Base-by-base conservation (phyloP, 2,888 invertebrate species). In the Elegia similella region DNA sequence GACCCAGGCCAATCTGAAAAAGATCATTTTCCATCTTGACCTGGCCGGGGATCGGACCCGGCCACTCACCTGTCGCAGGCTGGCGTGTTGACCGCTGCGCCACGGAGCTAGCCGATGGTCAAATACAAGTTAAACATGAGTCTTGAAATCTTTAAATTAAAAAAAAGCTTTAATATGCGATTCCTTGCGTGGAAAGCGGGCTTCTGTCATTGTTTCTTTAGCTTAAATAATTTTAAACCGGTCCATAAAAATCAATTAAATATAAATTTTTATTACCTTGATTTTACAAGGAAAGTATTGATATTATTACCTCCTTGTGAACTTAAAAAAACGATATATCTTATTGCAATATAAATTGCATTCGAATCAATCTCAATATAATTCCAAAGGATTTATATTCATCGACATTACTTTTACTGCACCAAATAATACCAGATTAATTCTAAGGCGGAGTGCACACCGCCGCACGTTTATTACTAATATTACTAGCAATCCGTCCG, bases 401-500 rank as follows among this genome's bases (percentile, higher is more conserved):
- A 17, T 44, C 43, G 16, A 44, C n/a, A 16, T 44, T 16, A 44
- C 43, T 44, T 46, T 38, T 38, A 38, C 38, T 12, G 38, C 38
- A n/a, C 38, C 38, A n/a, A 38, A 38, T 38, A 38, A 38, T 38
- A 38, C 38, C n/a, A 23, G 23, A 10, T 38, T 38, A 38, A 38
- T 38, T 38, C 38, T 38, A 15, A 50, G 32, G 48, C 13, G 15
- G 12, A 50, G 48, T 32, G 29, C 52, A 42, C 54, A 32, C 44
- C 46, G 17, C 12, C 47, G 47, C 47, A 55, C 23, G 17, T 75
- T 75, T 71, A 76, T 73, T 67, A 76, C 70, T 69, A 73, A 77
- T 73, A 78, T 76, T 74, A 75, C 68, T 72, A 76, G 73, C 79
- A 74, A 76, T 76, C 77, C 73, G 67, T 77, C 78, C 66, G 73